Evolutionary conservation across 2,888 invertebrate genomes (phyloP).

Genomic region (Tetanocera ferruginea): DNA sequence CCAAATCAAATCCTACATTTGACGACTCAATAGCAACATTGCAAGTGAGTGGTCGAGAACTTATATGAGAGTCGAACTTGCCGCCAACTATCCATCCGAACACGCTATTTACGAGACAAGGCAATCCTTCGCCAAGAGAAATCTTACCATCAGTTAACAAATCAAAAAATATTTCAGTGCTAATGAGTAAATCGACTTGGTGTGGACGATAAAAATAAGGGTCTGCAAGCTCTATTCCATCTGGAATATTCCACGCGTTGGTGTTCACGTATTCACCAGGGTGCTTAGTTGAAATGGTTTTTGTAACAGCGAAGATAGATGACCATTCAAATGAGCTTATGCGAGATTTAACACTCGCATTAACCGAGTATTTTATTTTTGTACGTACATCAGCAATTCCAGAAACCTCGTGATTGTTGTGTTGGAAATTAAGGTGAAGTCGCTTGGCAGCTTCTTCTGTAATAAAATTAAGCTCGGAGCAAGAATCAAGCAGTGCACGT

Average conservation of each 20-base stretch:
- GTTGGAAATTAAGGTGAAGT: neutral
- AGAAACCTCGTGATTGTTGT: constrained; percentile 1
- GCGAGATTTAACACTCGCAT: neutral
- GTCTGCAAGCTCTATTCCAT: neutral
- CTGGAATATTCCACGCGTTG: neutral
- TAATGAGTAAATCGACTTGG: too few relatives aligned
- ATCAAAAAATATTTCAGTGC: too few relatives aligned
- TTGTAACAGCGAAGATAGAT: neutral
- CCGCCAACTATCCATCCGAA: too few relatives aligned
- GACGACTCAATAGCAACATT: too few relatives aligned
- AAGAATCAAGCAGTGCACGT: too few relatives aligned
- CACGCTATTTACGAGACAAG: too few relatives aligned
- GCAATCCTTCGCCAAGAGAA: too few relatives aligned
- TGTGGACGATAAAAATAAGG: neutral
- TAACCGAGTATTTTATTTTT: neutral
- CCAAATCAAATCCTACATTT: neutral
- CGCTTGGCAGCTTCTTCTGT: neutral
- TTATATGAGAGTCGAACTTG: too few relatives aligned
- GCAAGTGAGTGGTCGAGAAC: too few relatives aligned
- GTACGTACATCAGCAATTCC: neutral
- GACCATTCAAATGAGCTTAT: neutral
- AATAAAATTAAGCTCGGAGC: constrained; percentile 26
- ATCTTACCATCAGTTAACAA: too few relatives aligned
- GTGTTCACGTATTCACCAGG: neutral
- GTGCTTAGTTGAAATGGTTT: neutral